Percentiles rank a stretch among this genome's conserved stretches.
Evolutionary conservation across 2,888 invertebrate genomes (phyloP).

Genomic region (Cheilosia grossa): DNA sequence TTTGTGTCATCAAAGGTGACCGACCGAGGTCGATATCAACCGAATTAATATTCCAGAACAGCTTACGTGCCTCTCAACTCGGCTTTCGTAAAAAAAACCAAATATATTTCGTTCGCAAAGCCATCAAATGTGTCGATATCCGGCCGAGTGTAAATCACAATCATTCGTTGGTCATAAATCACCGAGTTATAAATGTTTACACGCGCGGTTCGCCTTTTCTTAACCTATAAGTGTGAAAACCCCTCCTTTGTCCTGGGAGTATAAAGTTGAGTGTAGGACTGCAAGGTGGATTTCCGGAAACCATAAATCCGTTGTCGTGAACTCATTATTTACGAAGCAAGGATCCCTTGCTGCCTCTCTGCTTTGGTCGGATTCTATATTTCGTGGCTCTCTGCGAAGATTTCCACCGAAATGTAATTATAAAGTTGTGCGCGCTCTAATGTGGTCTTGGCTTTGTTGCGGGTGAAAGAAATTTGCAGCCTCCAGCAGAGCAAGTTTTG

Average conservation of each 20-base stretch:
- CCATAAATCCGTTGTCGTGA: slow-evolving; percentile 74
- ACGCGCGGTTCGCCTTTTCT: slow-evolving; percentile 59
- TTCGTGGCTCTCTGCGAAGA: slow-evolving; percentile 27
- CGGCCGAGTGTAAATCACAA: slow-evolving; percentile 32
- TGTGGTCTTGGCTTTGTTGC: slow-evolving; percentile 30
- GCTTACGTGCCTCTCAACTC: slow-evolving; percentile 3
- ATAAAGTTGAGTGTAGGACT: not conserved
- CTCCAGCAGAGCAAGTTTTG: slow-evolving; percentile 23
- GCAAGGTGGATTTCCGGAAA: slow-evolving; percentile 48
- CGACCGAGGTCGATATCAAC: slow-evolving; percentile 12
- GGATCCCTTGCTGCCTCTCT: slow-evolving; percentile 2
- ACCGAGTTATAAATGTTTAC: slow-evolving; percentile 64
- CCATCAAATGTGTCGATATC: slow-evolving; percentile 54
- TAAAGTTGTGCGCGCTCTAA: slow-evolving; percentile 58
- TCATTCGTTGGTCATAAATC: slow-evolving; percentile 55
- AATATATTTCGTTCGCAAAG: not conserved
- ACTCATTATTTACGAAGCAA: slow-evolving; percentile 69
- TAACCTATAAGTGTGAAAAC: slow-evolving; percentile 62
- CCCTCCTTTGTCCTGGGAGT: slow-evolving; percentile 13
- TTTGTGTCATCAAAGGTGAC: not conserved
- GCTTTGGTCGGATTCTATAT: slow-evolving; percentile 1
- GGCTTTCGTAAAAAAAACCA: not conserved
- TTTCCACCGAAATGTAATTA: slow-evolving; percentile 67
- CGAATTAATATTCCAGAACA: slow-evolving; percentile 36
- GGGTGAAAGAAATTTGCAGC: slow-evolving; percentile 44